These are phyloP conservation scores for Amphipyra tragopoginis DNA, from an alignment of 2,888 invertebrate genomes.

Conservation along the genomic window DNA sequence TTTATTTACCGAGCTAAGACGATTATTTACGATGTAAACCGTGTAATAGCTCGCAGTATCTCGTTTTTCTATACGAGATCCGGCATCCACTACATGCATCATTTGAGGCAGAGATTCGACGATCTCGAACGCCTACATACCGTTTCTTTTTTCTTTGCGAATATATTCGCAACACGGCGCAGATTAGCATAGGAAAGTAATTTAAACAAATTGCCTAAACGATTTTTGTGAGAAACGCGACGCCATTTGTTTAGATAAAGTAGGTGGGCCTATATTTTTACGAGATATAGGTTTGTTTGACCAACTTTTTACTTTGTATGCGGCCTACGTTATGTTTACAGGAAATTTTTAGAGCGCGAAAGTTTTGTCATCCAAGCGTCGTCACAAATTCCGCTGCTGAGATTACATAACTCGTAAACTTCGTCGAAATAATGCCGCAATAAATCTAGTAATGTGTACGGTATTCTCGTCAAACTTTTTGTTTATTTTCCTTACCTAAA, in stretches of 20 bases:
- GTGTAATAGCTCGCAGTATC: slow-evolving; percentile 84
- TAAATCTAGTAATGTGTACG: slow-evolving; percentile 72
- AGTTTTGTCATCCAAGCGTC: slow-evolving; percentile 65
- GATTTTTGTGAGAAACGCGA: slow-evolving; percentile 81
- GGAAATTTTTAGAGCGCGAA: slow-evolving; percentile 61
- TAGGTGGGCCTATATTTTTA: slow-evolving; percentile 68
- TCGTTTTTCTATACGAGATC: slow-evolving; percentile 79
- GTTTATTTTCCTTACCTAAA: slow-evolving; percentile 72
- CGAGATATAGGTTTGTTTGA: slow-evolving; percentile 62
- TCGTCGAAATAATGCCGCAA: slow-evolving; percentile 69
- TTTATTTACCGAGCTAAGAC: slow-evolving; percentile 85
- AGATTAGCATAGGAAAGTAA: slow-evolving; percentile 87
- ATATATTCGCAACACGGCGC: slow-evolving; percentile 82
- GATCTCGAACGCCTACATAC: slow-evolving; percentile 72
- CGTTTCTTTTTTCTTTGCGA: slow-evolving; percentile 72
- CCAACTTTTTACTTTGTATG: slow-evolving; percentile 61
- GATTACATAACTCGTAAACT: slow-evolving; percentile 72
- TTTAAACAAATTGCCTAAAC: slow-evolving; percentile 86
- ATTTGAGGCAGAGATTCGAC: slow-evolving; percentile 76
- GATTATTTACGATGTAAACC: slow-evolving; percentile 87
- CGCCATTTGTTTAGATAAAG: slow-evolving; percentile 78
- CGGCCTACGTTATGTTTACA: slow-evolving; percentile 60
- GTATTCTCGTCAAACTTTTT: slow-evolving; percentile 71
- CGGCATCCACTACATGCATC: slow-evolving; percentile 79
- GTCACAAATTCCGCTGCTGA: slow-evolving; percentile 68